Evolutionary conservation across 2,797 vertebrate genomes (phyloP), one percentile per base, ranked within the genome.

Genomic region (Schizopygopsis malacanthus): DNA sequence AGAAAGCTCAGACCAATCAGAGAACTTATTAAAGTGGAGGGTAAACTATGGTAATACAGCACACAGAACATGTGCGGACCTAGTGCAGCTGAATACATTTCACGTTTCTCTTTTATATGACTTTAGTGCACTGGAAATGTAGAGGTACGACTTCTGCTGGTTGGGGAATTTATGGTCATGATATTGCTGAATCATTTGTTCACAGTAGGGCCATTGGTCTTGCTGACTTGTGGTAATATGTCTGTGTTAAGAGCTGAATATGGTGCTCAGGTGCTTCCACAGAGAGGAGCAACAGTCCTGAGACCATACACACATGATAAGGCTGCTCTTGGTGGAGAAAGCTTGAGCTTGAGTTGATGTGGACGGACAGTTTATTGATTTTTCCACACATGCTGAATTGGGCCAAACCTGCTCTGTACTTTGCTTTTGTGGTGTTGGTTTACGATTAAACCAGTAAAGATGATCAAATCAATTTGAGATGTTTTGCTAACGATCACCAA

Each of bases 161-260:
- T 61, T 50, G 71, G 56, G 72, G 67, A 79, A 85, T 87, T 77
- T 85, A 82, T 85, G 71, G 37, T 75, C 67, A 69, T 75, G 50
- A 79, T 87, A 85, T 61, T 82, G 88, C 85, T 89, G 88, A 89
- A 85, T 89, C 79, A 87, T 87, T 82, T 75, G 67, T 85, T 85
- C 72, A 25, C 20, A 43, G 37, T 54, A 50, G 63, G 50, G 56
- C 67, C 22, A 87, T 85, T 89, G 75, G 67, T 89, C 73, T 87
- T 87, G 79, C 56, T 84, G 85, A 87, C 67, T 28, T 86, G 72
- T 70, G 67, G 73, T 85, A 87, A 89, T 89, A 82, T 70, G 85
- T 87, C 82, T 71, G 47, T 79, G 67, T 86, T 89, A 84, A 61
- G 73, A 85, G 79, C 63, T 33, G 56, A 87, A 71, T 85, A 54